Base-by-base conservation (phyloP, 2,113 vertebrate genomes). In the Chaetodon trifascialis region DNA sequence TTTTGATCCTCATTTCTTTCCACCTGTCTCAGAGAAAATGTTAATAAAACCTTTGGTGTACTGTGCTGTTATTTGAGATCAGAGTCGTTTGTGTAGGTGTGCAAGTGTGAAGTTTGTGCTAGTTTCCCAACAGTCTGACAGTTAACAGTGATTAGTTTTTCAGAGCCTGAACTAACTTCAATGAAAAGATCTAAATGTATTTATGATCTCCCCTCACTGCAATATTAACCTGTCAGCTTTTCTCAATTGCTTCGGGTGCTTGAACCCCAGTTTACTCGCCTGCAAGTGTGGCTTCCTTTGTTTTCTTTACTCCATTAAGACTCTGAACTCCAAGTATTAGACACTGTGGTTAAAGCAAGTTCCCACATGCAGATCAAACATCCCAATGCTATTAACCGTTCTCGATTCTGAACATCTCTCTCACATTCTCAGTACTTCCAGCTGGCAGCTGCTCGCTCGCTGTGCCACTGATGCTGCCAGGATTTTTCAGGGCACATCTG, bases 141-240 rank as follows among this genome's bases (percentile, higher is more conserved):
- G 17, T 47, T 69, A 84, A 54, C 21, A 62, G 58, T 40, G 12
- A 66, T 52, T 36, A 56, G 11, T 49, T 84, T 54, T 14, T 42
- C 54, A 19, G 25, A n/a, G 15, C 34, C 17, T 38, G 47, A n/a
- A 15, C 30, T 38, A 10, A 44, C 42, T 54, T 34, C 2, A 52
- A 15, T 23, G 51, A 42, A 11, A 25, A 19, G n/a, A 42, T 42
- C 4, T 40, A n/a, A n/a, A 25, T 25, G 23, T 78, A 7, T 69
- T 60, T 30, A 8, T 11, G 21, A 42, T 44, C 17, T 40, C 21
- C 21, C 11, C 34, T 42, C 7, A 15, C n/a, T 15, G 14, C 21
- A 51, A 3, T 25, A 14, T 36, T 15, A 21, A 11, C 55, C 44
- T 40, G 3, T 54, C 59, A 30, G n/a, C 4, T 11, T 5, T 4